phyloP scores from a whole-genome alignment of 92 coral and sea anemone species.

The Montipora capitata region DNA sequence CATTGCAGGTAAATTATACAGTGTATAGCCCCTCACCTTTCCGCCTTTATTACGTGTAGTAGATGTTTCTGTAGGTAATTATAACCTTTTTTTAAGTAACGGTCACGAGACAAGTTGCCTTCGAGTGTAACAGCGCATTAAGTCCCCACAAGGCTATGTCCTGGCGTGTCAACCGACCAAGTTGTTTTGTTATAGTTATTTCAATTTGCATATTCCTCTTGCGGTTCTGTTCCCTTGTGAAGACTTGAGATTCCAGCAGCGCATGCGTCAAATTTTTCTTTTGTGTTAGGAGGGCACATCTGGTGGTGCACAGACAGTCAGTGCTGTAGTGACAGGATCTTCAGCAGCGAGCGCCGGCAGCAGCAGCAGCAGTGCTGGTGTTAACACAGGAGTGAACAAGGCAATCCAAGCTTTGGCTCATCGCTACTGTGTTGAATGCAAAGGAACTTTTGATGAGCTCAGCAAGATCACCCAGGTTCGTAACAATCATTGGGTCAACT shows the following conservation, averaged over 20 bases:
- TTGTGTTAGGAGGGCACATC: slow-evolving; percentile 21
- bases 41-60: too few species aligned
- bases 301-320: slow-evolving; percentile 46
- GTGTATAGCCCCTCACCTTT: not conserved
- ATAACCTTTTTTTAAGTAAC: too few species aligned
- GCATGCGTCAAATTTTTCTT: not conserved
- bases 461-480: slow-evolving; percentile 98
- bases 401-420: slow-evolving; percentile 98
- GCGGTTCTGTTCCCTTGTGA: too few species aligned
- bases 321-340: slow-evolving; percentile 59
- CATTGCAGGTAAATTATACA: slow-evolving; percentile 54
- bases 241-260: not conserved
- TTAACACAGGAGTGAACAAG: slow-evolving; percentile 86
- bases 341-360: slow-evolving; percentile 27
- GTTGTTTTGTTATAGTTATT: too few species aligned
- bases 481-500: not conserved
- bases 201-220: too few species aligned
- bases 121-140: too few species aligned
- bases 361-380: slow-evolving; percentile 42
- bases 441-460: slow-evolving; percentile 95
- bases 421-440: slow-evolving; percentile 98
- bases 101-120: too few species aligned
- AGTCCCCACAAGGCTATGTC: too few species aligned
- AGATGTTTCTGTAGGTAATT: too few species aligned
- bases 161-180: too few species aligned